Evolutionary conservation across 2,888 invertebrate genomes (phyloP).

Genomic region (Colostygia pectinataria): DNA sequence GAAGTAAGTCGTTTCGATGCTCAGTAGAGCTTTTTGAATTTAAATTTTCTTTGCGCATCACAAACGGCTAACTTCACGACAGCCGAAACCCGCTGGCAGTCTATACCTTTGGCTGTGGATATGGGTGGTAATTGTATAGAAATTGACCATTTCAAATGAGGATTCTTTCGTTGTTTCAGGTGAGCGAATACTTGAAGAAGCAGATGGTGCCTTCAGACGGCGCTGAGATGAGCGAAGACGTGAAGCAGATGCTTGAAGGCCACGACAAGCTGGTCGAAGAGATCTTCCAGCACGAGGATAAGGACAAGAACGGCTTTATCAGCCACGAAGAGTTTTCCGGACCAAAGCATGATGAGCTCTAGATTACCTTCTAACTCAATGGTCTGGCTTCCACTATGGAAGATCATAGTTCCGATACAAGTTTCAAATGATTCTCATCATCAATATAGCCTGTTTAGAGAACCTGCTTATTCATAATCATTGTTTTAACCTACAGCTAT

Average conservation of each 20-base stretch:
- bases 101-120: too few relatives aligned
- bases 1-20: too few relatives aligned
- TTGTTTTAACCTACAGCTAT: too few relatives aligned
- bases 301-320: slow-evolving; percentile 97
- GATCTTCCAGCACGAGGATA: slow-evolving; percentile 98
- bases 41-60: too few relatives aligned
- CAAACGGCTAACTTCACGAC: too few relatives aligned
- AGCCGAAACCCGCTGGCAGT: not conserved
- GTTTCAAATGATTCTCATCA: slow-evolving; percentile 14
- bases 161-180: slow-evolving; percentile 82
- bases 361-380: slow-evolving; percentile 48
- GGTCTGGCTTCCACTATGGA: not conserved
- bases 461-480: too few relatives aligned
- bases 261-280: slow-evolving; percentile 97
- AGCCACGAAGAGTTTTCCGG: slow-evolving; percentile 98
- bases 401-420: slow-evolving; percentile 7
- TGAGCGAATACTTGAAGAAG: slow-evolving; percentile 95
- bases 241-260: slow-evolving; percentile 92
- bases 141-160: not conserved
- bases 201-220: slow-evolving; percentile 94
- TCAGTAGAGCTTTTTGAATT: too few relatives aligned
- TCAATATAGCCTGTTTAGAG: slow-evolving; percentile 2
- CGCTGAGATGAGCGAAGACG: slow-evolving; percentile 87
- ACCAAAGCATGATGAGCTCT: slow-evolving; percentile 98
- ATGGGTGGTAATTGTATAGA: too few relatives aligned